Percentiles rank a stretch among this genome's conserved stretches.
phyloP scores from a whole-genome alignment of 2,888 invertebrate species.

The Copidosoma aretas region DNA sequence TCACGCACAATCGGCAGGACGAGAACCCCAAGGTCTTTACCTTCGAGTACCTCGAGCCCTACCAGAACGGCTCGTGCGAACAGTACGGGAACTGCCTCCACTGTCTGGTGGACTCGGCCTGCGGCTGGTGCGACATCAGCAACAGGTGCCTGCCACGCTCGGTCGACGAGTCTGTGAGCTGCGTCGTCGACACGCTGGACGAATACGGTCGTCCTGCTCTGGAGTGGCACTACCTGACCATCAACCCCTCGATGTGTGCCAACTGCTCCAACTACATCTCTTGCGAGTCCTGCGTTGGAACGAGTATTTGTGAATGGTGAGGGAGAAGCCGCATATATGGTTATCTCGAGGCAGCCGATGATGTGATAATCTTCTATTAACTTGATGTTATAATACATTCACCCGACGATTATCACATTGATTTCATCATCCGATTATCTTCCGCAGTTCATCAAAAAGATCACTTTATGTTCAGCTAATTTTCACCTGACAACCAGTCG shows the following conservation, averaged over 20 bases:
- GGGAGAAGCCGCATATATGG: too few relatives aligned
- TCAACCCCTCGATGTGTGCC: conserved; percentile 82
- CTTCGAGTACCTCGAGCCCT: conserved; percentile 89
- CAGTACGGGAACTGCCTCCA: conserved; percentile 84
- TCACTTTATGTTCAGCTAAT: too few relatives aligned
- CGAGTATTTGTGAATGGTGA: conserved; percentile 84
- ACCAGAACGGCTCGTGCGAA: conserved; percentile 78
- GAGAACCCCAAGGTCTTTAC: conserved; percentile 85
- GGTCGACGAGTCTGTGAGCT: conserved; percentile 72
- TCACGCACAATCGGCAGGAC: conserved; percentile 76
- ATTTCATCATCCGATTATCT: too few relatives aligned
- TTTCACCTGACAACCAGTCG: too few relatives aligned
- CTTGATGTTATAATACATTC: too few relatives aligned
- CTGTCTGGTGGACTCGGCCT: conserved; percentile 85
- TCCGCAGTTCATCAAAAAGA: too few relatives aligned
- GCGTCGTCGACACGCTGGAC: conserved; percentile 63
- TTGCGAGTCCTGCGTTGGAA: conserved; percentile 81
- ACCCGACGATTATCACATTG: too few relatives aligned
- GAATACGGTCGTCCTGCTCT: conserved; percentile 66
- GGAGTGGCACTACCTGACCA: conserved; percentile 81
- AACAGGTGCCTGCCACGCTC: conserved; percentile 73
- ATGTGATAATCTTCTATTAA: too few relatives aligned
- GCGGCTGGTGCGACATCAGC: conserved; percentile 91
- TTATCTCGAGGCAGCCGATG: too few relatives aligned
- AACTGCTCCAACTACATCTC: conserved; percentile 90